These are phyloP conservation scores for Tinea pellionella DNA, from an alignment of 2,888 invertebrate species.

Conservation along the genomic window DNA sequence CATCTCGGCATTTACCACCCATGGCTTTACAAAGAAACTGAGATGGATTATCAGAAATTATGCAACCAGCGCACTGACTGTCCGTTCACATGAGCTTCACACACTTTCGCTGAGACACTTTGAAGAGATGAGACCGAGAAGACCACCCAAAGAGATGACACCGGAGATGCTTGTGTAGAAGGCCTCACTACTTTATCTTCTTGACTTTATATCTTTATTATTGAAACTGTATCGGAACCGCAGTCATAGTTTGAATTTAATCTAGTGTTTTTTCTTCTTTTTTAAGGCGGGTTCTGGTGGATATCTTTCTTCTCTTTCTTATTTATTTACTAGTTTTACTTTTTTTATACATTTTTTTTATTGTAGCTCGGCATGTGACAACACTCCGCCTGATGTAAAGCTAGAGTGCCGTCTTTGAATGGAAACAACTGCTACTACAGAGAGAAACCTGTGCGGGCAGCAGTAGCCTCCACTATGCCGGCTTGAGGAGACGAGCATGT, in stretches of 20 bases:
- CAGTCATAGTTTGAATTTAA: not conserved
- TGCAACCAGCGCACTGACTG: conserved; percentile 36
- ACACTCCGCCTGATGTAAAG: too few species aligned
- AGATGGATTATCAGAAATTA: conserved; percentile 53
- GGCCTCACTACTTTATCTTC: not conserved
- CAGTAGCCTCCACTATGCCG: too few species aligned
- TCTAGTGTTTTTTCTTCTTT: not conserved
- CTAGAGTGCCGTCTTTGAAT: too few species aligned
- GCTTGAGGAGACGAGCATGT: too few species aligned
- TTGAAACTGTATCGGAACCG: not conserved
- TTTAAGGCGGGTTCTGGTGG: too few species aligned
- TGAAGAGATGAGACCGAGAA: not conserved
- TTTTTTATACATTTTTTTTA: too few species aligned
- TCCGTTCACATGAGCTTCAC: conserved; percentile 29
- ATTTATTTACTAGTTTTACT: too few species aligned
- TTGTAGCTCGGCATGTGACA: too few species aligned
- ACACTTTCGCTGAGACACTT: conserved; percentile 65
- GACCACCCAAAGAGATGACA: conserved; percentile 11
- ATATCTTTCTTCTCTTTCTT: too few species aligned
- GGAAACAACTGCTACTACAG: too few species aligned
- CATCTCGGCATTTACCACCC: conserved; percentile 10
- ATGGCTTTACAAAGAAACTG: conserved; percentile 7
- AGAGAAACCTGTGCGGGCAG: too few species aligned
- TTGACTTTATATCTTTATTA: not conserved
- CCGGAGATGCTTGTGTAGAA: not conserved